phyloP scores from a whole-genome alignment of 2,113 vertebrate species.

The Catharus bicknelli region DNA sequence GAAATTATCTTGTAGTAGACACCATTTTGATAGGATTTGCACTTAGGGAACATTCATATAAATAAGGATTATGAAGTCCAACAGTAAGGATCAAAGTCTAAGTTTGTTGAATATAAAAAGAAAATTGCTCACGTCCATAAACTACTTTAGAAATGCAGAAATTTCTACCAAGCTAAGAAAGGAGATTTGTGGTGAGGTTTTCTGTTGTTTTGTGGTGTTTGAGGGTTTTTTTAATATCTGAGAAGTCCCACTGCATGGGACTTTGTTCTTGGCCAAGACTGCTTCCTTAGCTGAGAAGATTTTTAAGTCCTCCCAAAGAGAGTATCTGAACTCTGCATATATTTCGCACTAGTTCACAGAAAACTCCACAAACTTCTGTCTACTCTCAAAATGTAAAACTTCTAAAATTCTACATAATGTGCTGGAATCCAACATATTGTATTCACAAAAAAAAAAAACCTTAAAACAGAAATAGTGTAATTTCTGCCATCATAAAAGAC shows the following conservation, averaged over 20 bases:
- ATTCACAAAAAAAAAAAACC: background rate
- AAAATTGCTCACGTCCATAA: background rate
- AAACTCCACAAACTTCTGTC: background rate
- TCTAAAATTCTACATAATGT: background rate
- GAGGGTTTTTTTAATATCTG: background rate
- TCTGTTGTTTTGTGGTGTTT: background rate
- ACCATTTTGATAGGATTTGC: background rate
- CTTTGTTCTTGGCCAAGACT: background rate
- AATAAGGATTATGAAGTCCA: background rate
- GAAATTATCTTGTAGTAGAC: background rate
- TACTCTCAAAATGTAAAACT: background rate
- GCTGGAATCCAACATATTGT: background rate
- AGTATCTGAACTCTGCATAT: background rate
- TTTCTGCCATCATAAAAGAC: background rate
- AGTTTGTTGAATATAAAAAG: background rate
- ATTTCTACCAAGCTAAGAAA: background rate
- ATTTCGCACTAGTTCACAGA: background rate
- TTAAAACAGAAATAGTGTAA: background rate
- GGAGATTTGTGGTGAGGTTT: background rate
- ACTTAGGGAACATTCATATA: fast-evolving
- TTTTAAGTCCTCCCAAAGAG: background rate
- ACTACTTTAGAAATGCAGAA: background rate
- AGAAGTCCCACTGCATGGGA: background rate
- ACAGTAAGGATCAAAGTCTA: background rate
- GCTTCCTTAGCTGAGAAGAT: background rate